These are phyloP conservation scores for Bimastos eiseni DNA, from an alignment of 2,888 invertebrate species.

Conservation along the genomic window DNA sequence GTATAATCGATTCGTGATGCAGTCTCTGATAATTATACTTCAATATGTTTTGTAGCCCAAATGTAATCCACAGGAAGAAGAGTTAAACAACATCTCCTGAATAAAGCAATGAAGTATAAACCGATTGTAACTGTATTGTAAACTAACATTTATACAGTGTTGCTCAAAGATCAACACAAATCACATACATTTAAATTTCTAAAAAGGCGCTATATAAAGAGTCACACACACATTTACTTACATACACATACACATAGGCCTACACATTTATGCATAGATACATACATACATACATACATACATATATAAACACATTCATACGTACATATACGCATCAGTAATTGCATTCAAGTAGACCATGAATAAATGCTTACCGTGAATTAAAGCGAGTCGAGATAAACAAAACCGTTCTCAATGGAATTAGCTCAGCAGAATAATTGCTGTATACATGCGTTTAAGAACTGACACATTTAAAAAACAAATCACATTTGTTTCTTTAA, in stretches of 20 bases:
- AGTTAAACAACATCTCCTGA: background rate
- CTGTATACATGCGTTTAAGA: background rate
- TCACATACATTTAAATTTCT: background rate
- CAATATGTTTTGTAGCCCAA: background rate
- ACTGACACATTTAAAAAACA: background rate
- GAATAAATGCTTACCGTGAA: background rate
- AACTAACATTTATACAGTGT: too few species aligned
- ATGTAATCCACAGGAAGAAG: too few species aligned
- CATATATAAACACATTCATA: background rate
- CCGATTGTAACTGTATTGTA: background rate
- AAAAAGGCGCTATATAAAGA: background rate
- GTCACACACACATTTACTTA: too few species aligned
- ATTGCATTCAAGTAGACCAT: background rate
- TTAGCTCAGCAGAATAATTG: background rate
- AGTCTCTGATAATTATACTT: background rate
- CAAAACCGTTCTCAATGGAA: background rate
- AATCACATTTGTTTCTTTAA: background rate
- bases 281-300: too few species aligned
- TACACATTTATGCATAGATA: background rate
- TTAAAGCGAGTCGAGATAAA: background rate
- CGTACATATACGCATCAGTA: background rate
- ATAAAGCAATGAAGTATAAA: background rate
- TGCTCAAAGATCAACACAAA: too few species aligned
- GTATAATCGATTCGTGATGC: background rate
- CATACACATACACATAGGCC: too few species aligned